Conservation (phyloP, 2,113 vertebrate genomes). For the Callopanchax toddi region DNA sequence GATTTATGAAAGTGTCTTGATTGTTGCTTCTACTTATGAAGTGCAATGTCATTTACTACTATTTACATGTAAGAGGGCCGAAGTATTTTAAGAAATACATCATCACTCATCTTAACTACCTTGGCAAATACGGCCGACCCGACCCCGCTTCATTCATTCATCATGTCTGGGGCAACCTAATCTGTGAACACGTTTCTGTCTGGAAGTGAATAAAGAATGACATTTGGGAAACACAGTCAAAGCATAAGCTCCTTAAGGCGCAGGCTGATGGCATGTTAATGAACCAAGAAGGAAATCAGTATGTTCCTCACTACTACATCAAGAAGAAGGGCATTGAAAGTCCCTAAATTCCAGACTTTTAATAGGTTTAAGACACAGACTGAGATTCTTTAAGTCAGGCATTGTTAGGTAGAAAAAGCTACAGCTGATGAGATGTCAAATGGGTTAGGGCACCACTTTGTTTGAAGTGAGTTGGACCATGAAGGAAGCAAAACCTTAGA, state of each 20-base stretch:
- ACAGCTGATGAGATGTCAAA: conserved; percentile 5
- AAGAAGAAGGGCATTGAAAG: conserved; percentile 7
- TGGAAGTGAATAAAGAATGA: conserved; percentile 29
- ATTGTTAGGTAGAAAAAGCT: background rate
- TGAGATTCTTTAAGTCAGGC: conserved; percentile 40
- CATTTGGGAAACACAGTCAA: conserved; percentile 16
- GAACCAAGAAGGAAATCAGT: conserved; percentile 19
- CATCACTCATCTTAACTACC: conserved; percentile 51
- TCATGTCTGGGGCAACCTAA: conserved; percentile 63
- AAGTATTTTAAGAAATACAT: conserved; percentile 43
- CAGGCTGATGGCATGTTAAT: conserved; percentile 12
- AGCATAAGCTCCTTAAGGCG: background rate
- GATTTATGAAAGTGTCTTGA: conserved; percentile 52
- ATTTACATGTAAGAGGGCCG: conserved; percentile 25
- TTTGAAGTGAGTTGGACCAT: background rate
- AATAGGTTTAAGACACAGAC: conserved; percentile 34
- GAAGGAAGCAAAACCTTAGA: background rate
- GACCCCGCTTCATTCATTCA: conserved; percentile 40
- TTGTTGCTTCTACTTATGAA: conserved; percentile 31
- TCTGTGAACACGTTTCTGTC: conserved; percentile 71
- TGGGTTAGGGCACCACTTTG: conserved; percentile 14
- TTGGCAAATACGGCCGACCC: conserved; percentile 33
- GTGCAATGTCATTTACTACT: conserved; percentile 18
- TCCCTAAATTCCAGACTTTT: conserved; percentile 8
- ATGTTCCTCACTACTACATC: conserved; percentile 15